These are phyloP conservation scores for Campoletis raptor DNA, from an alignment of 2,888 invertebrate species.

Conservation along the genomic window DNA sequence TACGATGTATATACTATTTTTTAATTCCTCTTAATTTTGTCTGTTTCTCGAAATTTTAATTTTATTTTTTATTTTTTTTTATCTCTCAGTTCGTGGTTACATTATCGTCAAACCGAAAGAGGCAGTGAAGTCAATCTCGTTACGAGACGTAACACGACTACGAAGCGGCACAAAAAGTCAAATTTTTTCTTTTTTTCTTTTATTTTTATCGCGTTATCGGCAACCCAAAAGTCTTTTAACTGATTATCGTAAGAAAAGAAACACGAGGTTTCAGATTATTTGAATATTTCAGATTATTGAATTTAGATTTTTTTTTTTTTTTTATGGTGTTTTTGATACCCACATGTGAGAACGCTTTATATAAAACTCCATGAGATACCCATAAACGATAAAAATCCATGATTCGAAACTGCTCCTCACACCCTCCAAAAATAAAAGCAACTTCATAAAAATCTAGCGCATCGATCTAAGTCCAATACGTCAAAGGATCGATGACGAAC, in stretches of 20 bases:
- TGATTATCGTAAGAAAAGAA: background rate
- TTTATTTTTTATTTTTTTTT: slow-evolving; percentile 1
- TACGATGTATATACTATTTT: slow-evolving; percentile 26
- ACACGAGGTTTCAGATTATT: background rate
- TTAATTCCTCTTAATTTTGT: slow-evolving; percentile 16
- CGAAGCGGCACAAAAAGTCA: slow-evolving; percentile 4
- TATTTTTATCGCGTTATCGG: background rate
- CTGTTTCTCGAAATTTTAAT: background rate
- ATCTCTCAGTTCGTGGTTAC: slow-evolving; percentile 8
- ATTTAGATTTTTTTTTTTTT: background rate
- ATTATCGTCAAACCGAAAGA: slow-evolving; percentile 10
- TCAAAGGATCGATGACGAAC: slow-evolving; percentile 39
- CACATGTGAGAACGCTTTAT: background rate
- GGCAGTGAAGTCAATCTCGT: slow-evolving; percentile 22
- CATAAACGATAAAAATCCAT: background rate
- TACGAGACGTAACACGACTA: slow-evolving; percentile 42
- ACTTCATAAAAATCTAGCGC: background rate
- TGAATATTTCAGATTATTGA: background rate
- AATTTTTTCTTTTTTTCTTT: background rate
- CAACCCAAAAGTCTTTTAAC: slow-evolving; percentile 8
- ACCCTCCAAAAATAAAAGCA: slow-evolving; percentile 6
- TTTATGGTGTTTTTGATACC: background rate
- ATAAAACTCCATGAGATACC: background rate
- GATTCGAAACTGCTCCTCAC: background rate
- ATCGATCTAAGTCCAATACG: slow-evolving; percentile 32